Conservation (phyloP, 2,797 vertebrate species). For the Mergus octosetaceus region DNA sequence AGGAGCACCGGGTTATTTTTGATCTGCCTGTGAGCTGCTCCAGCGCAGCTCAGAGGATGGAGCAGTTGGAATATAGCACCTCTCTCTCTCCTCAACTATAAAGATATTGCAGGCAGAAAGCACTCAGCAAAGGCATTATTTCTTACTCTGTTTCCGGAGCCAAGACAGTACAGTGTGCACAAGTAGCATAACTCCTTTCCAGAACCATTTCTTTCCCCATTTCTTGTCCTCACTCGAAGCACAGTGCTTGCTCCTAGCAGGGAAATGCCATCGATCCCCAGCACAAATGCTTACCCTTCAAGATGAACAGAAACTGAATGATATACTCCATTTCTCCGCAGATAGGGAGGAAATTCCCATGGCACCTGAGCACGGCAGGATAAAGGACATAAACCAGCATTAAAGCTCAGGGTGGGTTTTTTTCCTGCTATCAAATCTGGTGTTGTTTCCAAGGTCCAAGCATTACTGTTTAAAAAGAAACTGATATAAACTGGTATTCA, state of each 20-base stretch:
- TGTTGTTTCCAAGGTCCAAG: background rate
- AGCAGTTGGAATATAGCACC: background rate
- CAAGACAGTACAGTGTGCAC: background rate
- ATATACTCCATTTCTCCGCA: conserved; percentile 33
- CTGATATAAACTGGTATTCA: background rate
- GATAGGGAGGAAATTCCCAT: conserved; percentile 9
- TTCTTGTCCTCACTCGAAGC: background rate
- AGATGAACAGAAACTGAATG: background rate
- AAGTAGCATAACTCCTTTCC: background rate
- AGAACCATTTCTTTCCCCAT: background rate
- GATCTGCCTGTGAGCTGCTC: background rate
- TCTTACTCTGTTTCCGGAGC: background rate
- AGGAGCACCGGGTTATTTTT: conserved; percentile 49
- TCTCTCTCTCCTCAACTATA: background rate
- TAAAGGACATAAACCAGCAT: background rate
- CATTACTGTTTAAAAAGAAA: background rate
- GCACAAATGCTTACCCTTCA: background rate
- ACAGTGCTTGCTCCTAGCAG: background rate
- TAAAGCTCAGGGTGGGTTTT: background rate
- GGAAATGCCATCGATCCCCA: background rate
- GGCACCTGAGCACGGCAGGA: background rate
- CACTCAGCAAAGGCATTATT: background rate
- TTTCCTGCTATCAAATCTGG: background rate
- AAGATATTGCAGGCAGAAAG: background rate
- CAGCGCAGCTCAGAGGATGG: background rate